phyloP scores from a whole-genome alignment of 1,140 invertebrate genomes.

The Copidosoma floridanum region DNA sequence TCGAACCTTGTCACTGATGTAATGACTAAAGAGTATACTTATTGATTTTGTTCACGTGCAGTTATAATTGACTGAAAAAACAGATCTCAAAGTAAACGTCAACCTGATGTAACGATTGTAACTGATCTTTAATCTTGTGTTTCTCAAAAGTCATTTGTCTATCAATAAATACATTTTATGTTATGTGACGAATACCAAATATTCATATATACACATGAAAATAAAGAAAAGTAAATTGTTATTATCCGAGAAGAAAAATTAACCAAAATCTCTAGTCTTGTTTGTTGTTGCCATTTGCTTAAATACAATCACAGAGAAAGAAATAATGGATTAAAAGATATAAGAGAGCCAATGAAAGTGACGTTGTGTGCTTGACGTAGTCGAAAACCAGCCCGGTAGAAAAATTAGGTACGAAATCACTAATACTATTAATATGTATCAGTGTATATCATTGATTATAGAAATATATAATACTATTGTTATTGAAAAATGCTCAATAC shows the following conservation, averaged over 20 bases:
- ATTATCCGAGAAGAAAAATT: not conserved
- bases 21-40: too few species aligned
- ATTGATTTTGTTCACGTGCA: too few species aligned
- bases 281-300: constrained; percentile 23
- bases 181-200: too few species aligned
- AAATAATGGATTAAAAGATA: constrained; percentile 31
- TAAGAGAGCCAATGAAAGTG: constrained; percentile 32
- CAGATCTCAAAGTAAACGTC: too few species aligned
- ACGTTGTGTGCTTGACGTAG: constrained; percentile 51
- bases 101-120: too few species aligned
- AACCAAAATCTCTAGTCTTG: constrained; percentile 11
- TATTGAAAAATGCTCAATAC: constrained; percentile 48
- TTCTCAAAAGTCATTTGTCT: constrained; percentile 3
- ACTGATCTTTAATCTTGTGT: too few species aligned
- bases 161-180: constrained; percentile 2
- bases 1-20: too few species aligned
- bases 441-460: constrained; percentile 52
- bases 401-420: constrained; percentile 55
- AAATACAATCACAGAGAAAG: constrained; percentile 15
- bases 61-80: too few species aligned
- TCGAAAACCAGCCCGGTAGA: constrained; percentile 57
- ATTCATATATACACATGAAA: too few species aligned
- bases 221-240: constrained; percentile 15
- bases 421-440: constrained; percentile 57
- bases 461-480: constrained; percentile 27